Percentiles rank a stretch among this genome's conserved stretches.
phyloP scores from a whole-genome alignment of 2,888 invertebrate genomes.

The Norana najaformis region DNA sequence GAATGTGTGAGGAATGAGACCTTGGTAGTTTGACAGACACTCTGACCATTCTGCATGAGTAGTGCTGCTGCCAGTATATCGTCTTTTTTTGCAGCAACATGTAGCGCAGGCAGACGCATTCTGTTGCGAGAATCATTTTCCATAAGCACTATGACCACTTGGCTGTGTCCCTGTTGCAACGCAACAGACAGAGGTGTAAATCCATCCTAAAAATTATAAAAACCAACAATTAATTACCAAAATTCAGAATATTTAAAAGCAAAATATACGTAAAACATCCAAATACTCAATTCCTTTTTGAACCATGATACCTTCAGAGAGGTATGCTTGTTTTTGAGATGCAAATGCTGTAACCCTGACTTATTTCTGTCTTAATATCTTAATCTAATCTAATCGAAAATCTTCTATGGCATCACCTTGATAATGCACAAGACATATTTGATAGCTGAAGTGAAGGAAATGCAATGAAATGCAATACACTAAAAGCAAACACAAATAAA shows the following conservation, averaged over 20 bases:
- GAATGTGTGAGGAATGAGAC: background rate
- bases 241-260: background rate
- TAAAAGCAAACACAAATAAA: too few relatives aligned
- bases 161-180: constrained; percentile 31
- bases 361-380: too few relatives aligned
- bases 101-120: constrained; percentile 65
- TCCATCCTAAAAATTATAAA: constrained; percentile 63
- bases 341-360: too few relatives aligned
- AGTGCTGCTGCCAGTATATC: constrained; percentile 26
- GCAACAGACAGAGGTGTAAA: constrained; percentile 38
- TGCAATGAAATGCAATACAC: too few relatives aligned
- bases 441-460: too few relatives aligned
- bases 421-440: too few relatives aligned
- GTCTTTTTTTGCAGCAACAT: constrained; percentile 34
- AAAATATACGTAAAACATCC: background rate
- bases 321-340: too few relatives aligned
- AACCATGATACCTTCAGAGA: too few relatives aligned
- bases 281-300: too few relatives aligned
- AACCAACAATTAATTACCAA: background rate
- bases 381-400: too few relatives aligned
- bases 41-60: constrained; percentile 68
- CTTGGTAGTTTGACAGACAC: constrained; percentile 64
- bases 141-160: constrained; percentile 31
- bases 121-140: constrained; percentile 72
- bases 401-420: too few relatives aligned